Evolutionary conservation across 2,888 invertebrate genomes (phyloP), one percentile per base, ranked within the genome.

Genomic region (Protodeltote pygarga): DNA sequence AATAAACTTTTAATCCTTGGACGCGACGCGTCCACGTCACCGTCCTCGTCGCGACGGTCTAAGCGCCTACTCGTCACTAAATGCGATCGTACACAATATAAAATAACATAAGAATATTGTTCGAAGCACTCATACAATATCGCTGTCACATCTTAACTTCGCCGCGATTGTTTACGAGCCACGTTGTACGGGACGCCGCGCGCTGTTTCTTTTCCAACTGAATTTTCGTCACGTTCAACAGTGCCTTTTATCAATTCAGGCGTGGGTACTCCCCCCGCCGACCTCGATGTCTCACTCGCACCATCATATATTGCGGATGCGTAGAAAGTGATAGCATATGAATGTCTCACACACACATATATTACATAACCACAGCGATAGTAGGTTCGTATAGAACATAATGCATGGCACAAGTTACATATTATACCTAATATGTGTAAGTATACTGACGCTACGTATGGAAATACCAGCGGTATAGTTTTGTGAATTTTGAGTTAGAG

Each of bases 201-300:
- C 82, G 77, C 73, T 73, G 82, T 78, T 83, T 79, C 79, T 77
- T 81, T 79, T 66, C 83, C 74, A 85, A 92, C 91, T 92, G 87
- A 91, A 83, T 87, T 88, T 87, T 85, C 77, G 84, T 79, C 73
- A 79, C 78, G 85, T 82, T 80, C 83, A 83, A 85, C 87, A 82
- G 89, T 90, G 86, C 91, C 85, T 92, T 92, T 89, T 92, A 92
- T 91, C 87, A 92, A 86, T 85, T 89, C 87, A 80, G 68, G 65
- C 76, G 75, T 70, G 75, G 32, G 51, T 55, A 65, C 81, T 82
- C 87, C 87, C 86, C 86, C 85, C 85, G 75, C 85, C 50, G 46
- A 24, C 27, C 28, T 42, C 13, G 55, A 71, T 60, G 57, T 90
- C 89, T 85, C 89, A 65, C 74, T 90, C 84, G 42, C 76, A 69